Evolutionary conservation across 2,113 vertebrate species (phyloP), one percentile per base, ranked within the genome.

Genomic region (Eulemur rufifrons): DNA sequence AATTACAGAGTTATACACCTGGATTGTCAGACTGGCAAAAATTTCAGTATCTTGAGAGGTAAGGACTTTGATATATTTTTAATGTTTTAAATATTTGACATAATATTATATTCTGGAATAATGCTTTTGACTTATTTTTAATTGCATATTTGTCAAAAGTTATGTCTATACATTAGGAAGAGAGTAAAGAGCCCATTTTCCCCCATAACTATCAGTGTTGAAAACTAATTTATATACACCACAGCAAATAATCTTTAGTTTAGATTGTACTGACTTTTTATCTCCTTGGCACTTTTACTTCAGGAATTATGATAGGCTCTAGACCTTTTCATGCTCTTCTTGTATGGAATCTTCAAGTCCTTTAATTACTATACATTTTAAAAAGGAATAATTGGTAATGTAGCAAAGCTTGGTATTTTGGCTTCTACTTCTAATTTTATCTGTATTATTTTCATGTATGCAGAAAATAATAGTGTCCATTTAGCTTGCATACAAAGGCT

Each of bases 1-100:
- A 94, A 97, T 92, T 97, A 94, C 37, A 89, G 84, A 86, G 25
- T 47, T 95, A 64, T 89, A 84, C 68, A 96, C 91, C 94, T 91
- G 91, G 71, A 82, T 64, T 91, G 27, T 89, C 47, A 90, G 20
- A 27, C 18, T 78, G 25, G 15, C 42, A 61, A 82, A 76, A 45
- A 90, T 39, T 2, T 15, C 1, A 59, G 11, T 71, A 71, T 93
- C 4, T 25, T 1, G 3, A 6, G 12, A 63, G 5, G 8, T 64
- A 2, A 5, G 5, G 1, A 64, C 12, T 56, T 39, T 95, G 32
- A 73, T 11, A 74, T 11, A 17, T 61, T 71, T 93, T 91, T 54
- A 54, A 32, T 23, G 0, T 76, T 91, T 91, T 32, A 23, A 82
- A 71, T 56, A 89, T 47, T 86, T 92, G 21, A 87, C 52, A 52